phyloP scores from a whole-genome alignment of 2,113 vertebrate species.

The Sardina pilchardus region DNA sequence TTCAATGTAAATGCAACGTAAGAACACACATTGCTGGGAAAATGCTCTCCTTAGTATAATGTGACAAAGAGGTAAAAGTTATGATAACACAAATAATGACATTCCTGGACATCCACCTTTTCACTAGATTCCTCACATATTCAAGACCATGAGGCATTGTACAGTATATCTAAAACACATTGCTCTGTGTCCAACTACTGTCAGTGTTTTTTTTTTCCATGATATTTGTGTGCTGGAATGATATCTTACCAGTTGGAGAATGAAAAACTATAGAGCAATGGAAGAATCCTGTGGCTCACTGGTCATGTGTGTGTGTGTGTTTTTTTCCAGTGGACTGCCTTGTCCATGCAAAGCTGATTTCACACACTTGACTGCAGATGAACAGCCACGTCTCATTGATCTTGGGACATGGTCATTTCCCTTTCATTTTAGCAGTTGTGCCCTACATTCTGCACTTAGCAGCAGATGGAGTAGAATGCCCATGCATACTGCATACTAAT shows the following conservation, averaged over 20 bases:
- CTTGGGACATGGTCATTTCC: not conserved
- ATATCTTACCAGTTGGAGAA: not conserved
- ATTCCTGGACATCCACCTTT: too few relatives aligned
- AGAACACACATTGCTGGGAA: too few relatives aligned
- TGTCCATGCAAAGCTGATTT: conserved; percentile 2
- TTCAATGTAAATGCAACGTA: too few relatives aligned
- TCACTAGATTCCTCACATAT: too few relatives aligned
- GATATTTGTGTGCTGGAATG: not conserved
- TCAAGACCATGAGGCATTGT: not conserved
- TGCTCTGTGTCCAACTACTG: not conserved
- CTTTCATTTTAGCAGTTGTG: not conserved
- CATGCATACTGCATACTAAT: not conserved
- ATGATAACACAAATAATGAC: too few relatives aligned
- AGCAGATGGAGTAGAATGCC: not conserved
- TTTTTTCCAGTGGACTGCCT: not conserved
- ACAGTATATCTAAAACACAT: not conserved
- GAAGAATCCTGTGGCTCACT: not conserved
- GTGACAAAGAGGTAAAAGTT: too few relatives aligned
- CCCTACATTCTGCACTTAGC: not conserved
- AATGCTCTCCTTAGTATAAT: too few relatives aligned
- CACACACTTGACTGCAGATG: conserved; percentile 12
- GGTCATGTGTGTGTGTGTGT: conserved; percentile 11
- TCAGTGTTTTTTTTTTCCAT: not conserved
- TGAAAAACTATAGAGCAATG: not conserved
- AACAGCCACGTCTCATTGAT: conserved; percentile 10